A percentile compares a stretch with the other conserved stretches of the same genome.
These are phyloP conservation scores for Drosophila lacicola DNA, from an alignment of 2,888 invertebrate genomes.

Conservation along the genomic window DNA sequence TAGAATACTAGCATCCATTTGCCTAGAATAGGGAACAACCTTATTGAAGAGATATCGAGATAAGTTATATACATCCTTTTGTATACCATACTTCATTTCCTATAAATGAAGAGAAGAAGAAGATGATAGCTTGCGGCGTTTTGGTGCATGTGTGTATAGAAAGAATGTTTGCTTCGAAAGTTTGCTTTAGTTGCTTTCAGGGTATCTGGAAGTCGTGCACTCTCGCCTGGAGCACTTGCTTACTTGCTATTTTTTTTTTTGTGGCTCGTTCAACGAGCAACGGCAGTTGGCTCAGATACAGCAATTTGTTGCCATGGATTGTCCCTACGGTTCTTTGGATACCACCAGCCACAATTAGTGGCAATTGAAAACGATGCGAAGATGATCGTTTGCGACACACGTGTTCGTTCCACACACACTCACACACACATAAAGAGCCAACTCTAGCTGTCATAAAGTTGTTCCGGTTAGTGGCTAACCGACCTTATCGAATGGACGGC, in stretches of 20 bases:
- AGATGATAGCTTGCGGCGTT: too few relatives aligned
- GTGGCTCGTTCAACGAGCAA: constrained; percentile 43
- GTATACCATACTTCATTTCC: too few relatives aligned
- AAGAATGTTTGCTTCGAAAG: too few relatives aligned
- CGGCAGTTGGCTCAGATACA: constrained; percentile 22
- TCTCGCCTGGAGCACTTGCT: too few relatives aligned
- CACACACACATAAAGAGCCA: constrained; percentile 1
- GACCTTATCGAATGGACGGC: constrained; percentile 28
- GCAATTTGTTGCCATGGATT: constrained; percentile 49
- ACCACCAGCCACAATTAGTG: constrained; percentile 46
- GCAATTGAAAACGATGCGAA: constrained; percentile 53
- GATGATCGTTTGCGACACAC: constrained; percentile 40
- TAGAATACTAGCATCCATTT: too few relatives aligned
- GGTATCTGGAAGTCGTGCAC: too few relatives aligned
- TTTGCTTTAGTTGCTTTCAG: too few relatives aligned
- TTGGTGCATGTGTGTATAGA: too few relatives aligned
- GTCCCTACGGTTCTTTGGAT: constrained; percentile 46
- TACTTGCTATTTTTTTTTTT: neutral
- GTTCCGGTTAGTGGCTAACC: constrained; percentile 5
- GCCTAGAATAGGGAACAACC: too few relatives aligned
- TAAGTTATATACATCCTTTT: too few relatives aligned
- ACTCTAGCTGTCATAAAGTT: constrained; percentile 10
- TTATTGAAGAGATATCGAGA: too few relatives aligned
- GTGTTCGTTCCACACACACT: constrained; percentile 35
- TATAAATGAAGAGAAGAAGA: too few relatives aligned